These are phyloP conservation scores for Polyodon spathula DNA, from an alignment of 2,113 vertebrate genomes.

Conservation along the genomic window DNA sequence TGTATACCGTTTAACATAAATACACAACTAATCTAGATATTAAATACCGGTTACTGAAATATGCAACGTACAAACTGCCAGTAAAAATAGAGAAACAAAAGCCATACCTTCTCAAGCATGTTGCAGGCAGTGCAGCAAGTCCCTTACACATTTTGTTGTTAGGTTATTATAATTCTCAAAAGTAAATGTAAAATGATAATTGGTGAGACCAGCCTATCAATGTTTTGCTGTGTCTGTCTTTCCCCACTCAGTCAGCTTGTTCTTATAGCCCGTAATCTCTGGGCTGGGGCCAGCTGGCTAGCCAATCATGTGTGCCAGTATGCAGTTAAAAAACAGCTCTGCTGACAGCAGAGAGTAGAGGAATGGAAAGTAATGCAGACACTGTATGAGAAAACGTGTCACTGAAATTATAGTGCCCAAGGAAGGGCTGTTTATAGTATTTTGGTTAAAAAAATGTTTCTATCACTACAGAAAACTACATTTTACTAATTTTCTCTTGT, in stretches of 20 bases:
- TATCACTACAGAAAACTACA: no score
- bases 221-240: slow-evolving; percentile 32
- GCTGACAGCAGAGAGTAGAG: slow-evolving; percentile 3
- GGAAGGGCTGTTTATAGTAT: no score
- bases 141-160: slow-evolving; percentile 78
- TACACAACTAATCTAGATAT: no score
- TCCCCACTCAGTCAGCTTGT: neutral
- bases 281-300: slow-evolving; percentile 13
- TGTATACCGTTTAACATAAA: no score
- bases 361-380: neutral
- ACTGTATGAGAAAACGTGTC: no score
- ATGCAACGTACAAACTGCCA: no score
- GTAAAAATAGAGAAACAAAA: neutral
- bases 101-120: slow-evolving; percentile 85
- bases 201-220: slow-evolving; percentile 11
- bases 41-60: no score
- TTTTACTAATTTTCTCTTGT: no score
- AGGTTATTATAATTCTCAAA: slow-evolving; percentile 25
- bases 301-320: slow-evolving; percentile 37
- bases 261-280: slow-evolving; percentile 39
- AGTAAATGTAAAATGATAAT: slow-evolving; percentile 19
- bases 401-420: no score
- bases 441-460: no score
- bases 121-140: slow-evolving; percentile 78
- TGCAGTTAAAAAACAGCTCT: neutral